Evolutionary conservation across 1,140 invertebrate species (phyloP), one percentile per base, ranked within the genome.

Genomic region (Apocrypta bakeri): DNA sequence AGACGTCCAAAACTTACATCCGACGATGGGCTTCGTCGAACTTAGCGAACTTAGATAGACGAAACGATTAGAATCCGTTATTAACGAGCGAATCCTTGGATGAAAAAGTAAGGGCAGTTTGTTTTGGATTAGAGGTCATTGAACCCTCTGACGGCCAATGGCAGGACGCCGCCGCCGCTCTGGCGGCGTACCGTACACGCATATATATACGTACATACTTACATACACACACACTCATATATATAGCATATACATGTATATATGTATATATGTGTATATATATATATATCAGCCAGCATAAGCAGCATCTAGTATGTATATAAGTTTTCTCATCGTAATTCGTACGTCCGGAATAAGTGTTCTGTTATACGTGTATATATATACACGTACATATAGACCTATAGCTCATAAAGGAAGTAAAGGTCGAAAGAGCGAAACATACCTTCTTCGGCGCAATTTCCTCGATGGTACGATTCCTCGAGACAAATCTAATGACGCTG

Each of bases 401-500:
- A 21, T 31, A 71, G 14, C n/a, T 17, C 29, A 25, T 66, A 27
- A 25, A 27, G 31, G 31, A n/a, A 66, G 25, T n/a, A 14, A 37
- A 25, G 11, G 40, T 9, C n/a, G n/a, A n/a, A n/a, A n/a, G 48
- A 4, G 33, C 64, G 29, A 29, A 72, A 75, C 85, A 81, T 88
- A 92, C 91, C 90, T 92, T 92, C 88, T 91, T 92, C 11, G 91
- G 91, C n/a, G 90, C 90, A 78, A 92, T 92, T 85, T 92, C 90
- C 75, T 92, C 91, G 31, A 92, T 91, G 11, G 90, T 92, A 14
- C 85, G 90, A 87, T 92, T 92, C 25, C 91, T 88, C 1, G 91
- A 92, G n/a, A 92, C 91, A 73, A 92, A 92, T 87, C 89, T 88
- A 63, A 92, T 92, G 64, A 92, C 91, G 84, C 91, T 92, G 84